phyloP scores from a whole-genome alignment of 2,888 invertebrate genomes.

The Malthinus flaveolus region DNA sequence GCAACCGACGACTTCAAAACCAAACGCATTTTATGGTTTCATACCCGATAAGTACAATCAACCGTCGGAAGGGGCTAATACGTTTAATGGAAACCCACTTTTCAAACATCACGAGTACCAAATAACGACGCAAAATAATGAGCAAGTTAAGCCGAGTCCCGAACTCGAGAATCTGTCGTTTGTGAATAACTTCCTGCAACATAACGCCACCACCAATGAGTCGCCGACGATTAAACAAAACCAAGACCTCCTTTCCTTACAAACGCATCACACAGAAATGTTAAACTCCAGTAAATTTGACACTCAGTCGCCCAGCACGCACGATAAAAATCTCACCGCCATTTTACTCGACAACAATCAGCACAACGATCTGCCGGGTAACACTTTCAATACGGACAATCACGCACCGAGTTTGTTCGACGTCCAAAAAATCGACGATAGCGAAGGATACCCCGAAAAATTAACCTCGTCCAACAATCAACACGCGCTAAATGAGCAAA shows the following conservation, averaged over 20 bases:
- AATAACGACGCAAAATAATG: slow-evolving; percentile 7
- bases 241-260: not conserved
- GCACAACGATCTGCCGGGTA: slow-evolving; percentile 3
- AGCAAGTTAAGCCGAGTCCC: not conserved
- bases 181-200: not conserved
- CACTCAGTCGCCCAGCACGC: not conserved
- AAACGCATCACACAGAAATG: not conserved
- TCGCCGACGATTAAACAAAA: not conserved
- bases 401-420: slow-evolving; percentile 3
- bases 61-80: not conserved
- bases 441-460: not conserved
- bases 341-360: not conserved
- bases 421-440: not conserved
- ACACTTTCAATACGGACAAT: not conserved
- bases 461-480: not conserved
- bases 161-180: not conserved
- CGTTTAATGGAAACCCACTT: slow-evolving; percentile 7
- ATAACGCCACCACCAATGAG: not conserved
- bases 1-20: slow-evolving; percentile 49
- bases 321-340: not conserved
- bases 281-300: not conserved
- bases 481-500: not conserved
- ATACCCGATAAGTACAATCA: slow-evolving; percentile 34
- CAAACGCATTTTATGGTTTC: slow-evolving; percentile 49
- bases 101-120: slow-evolving; percentile 20